These are phyloP conservation scores for Pammene aurita DNA, from an alignment of 2,888 invertebrate genomes.

Conservation along the genomic window DNA sequence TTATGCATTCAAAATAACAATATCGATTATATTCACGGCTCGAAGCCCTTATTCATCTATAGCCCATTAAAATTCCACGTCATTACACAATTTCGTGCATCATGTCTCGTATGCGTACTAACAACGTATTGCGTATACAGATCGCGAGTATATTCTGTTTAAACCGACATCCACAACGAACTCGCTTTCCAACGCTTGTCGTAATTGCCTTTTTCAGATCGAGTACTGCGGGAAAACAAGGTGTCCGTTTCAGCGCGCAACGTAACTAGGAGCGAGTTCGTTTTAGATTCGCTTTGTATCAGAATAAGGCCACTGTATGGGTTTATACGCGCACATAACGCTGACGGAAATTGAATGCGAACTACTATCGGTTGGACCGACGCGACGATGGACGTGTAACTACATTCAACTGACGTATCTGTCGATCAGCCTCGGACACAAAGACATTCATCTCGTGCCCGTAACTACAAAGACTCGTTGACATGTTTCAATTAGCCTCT, in stretches of 20 bases:
- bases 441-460: conserved; percentile 66
- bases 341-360: conserved; percentile 73
- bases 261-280: conserved; percentile 37
- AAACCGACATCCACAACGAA: conserved; percentile 23
- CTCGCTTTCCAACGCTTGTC: conserved; percentile 31
- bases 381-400: conserved; percentile 54
- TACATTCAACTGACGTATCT: conserved; percentile 60
- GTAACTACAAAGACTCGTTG: conserved; percentile 58
- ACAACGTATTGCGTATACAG: conserved; percentile 14
- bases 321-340: conserved; percentile 45
- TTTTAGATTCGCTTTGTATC: conserved; percentile 38
- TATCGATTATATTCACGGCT: conserved; percentile 14
- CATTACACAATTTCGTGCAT: conserved; percentile 30
- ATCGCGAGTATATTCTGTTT: conserved; percentile 9
- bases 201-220: conserved; percentile 35
- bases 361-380: conserved; percentile 59
- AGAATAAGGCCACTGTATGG: conserved; percentile 42
- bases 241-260: conserved; percentile 29
- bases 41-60: conserved; percentile 6
- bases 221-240: conserved; percentile 20
- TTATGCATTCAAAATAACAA: conserved; percentile 2
- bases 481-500: conserved; percentile 58
- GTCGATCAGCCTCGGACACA: conserved; percentile 59
- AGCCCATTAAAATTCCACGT: conserved; percentile 30
- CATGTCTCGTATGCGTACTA: conserved; percentile 10